A percentile compares a stretch with the other conserved stretches of the same genome.
Evolutionary conservation across 2,113 vertebrate genomes (phyloP).

Genomic region (Paramormyrops kingsleyae): DNA sequence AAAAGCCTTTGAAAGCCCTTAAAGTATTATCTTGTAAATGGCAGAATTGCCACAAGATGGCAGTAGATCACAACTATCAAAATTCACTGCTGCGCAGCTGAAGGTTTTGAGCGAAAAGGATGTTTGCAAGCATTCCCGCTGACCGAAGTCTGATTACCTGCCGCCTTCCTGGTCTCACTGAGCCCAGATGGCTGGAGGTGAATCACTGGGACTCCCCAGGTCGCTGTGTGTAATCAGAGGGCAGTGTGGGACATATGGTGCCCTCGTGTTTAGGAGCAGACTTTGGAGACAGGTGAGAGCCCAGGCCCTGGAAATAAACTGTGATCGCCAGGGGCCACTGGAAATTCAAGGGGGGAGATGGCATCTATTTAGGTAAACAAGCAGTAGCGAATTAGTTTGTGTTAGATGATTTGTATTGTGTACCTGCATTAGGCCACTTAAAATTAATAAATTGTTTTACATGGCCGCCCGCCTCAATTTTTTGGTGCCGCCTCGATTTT

Average conservation of each 20-base stretch:
- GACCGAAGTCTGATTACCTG: neutral
- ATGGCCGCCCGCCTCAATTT: no score
- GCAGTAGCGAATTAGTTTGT: neutral
- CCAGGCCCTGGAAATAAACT: slow-evolving; percentile 2
- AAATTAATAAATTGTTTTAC: no score
- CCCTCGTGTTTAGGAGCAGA: neutral
- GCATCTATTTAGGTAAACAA: neutral
- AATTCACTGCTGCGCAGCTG: neutral
- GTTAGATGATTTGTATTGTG: neutral
- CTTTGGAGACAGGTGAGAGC: neutral
- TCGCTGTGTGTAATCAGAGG: slow-evolving; percentile 1
- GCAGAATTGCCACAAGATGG: slow-evolving; percentile 26
- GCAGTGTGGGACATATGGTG: slow-evolving; percentile 2
- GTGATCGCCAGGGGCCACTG: neutral
- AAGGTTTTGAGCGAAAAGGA: neutral
- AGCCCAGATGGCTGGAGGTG: slow-evolving; percentile 29
- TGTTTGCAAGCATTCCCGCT: neutral
- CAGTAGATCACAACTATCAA: slow-evolving; percentile 14
- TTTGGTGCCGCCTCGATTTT: no score
- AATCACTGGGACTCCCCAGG: slow-evolving; percentile 21
- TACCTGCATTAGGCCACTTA: no score
- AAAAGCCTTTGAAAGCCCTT: neutral
- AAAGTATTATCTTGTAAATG: neutral
- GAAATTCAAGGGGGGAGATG: neutral
- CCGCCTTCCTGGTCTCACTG: neutral